phyloP scores from a whole-genome alignment of 2,113 vertebrate species.

The Passer domesticus region DNA sequence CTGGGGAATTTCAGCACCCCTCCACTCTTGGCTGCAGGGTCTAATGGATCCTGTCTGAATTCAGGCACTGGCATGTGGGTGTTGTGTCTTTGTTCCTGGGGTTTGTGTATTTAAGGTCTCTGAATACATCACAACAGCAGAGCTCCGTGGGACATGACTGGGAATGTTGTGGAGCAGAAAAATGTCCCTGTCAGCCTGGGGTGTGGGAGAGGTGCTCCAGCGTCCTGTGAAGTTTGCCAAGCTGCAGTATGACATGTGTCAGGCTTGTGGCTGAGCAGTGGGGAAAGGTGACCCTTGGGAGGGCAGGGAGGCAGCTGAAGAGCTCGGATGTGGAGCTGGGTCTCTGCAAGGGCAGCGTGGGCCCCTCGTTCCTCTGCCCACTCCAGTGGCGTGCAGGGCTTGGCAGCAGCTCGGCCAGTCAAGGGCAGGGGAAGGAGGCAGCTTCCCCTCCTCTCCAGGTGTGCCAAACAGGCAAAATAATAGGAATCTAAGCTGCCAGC shows the following conservation, averaged over 20 bases:
- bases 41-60: neutral
- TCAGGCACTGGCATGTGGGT: neutral
- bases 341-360: neutral
- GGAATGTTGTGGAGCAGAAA: neutral
- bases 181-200: neutral
- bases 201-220: neutral
- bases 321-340: fast-evolving
- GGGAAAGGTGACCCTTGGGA: neutral
- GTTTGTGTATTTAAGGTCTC: neutral
- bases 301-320: neutral
- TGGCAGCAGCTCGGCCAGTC: fast-evolving
- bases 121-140: neutral
- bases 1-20: neutral
- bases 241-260: neutral
- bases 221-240: neutral
- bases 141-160: neutral
- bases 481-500: neutral
- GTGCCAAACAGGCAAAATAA: neutral
- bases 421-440: neutral
- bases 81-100: neutral
- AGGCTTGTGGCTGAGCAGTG: neutral
- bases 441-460: neutral
- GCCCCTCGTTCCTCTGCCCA: neutral
- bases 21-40: neutral
- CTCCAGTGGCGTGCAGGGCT: neutral